Evolutionary conservation across 2,888 invertebrate species (phyloP), one percentile per base, ranked within the genome.

Genomic region (Amorpha juglandis): DNA sequence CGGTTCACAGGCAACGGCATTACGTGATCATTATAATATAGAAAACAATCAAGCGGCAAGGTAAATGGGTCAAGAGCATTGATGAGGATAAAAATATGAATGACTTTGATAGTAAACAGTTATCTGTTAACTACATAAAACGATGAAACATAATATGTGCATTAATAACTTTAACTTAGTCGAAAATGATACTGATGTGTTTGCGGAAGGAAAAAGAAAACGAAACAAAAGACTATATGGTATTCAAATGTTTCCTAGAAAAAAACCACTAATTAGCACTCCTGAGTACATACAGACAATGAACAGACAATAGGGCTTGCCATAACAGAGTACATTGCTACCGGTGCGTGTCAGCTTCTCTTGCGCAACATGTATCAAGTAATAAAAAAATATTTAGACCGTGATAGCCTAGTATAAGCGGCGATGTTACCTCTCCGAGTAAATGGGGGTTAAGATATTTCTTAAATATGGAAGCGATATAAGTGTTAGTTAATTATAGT

Each of bases 301-400:
- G 73, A 74, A 78, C 65, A 68, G 69, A 77, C 74, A 75, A 74
- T 73, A 67, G 68, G 42, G 35, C 52, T 58, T 12, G 42, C 11
- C 16, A 42, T 38, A 42, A 38, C 6, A 55, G 55, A 58, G 19
- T 21, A 53, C 55, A 11, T 58, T 58, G 58, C 58, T 42, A 42
- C 27, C 58, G 42, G 58, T 58, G 42, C 42, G 12, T 58, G 58
- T 19, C 16, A 58, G 38, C 42, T 14, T 38, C 58, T 12, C 42
- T 58, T 42, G 19, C 58, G 58, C 42, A 58, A 58, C 58, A 12
- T 4, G 38, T 19, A 42, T 16, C 12, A 12, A 19, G 58, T 58
- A 58, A 58, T 58, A 58, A 58, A 58, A 55, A 58, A 58, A 58
- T 58, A 58, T 58, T 19, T 58, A 58, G 58, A 58, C 58, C 58